Conservation (phyloP, 1,140 invertebrate genomes). For the Ceratina australensis region DNA sequence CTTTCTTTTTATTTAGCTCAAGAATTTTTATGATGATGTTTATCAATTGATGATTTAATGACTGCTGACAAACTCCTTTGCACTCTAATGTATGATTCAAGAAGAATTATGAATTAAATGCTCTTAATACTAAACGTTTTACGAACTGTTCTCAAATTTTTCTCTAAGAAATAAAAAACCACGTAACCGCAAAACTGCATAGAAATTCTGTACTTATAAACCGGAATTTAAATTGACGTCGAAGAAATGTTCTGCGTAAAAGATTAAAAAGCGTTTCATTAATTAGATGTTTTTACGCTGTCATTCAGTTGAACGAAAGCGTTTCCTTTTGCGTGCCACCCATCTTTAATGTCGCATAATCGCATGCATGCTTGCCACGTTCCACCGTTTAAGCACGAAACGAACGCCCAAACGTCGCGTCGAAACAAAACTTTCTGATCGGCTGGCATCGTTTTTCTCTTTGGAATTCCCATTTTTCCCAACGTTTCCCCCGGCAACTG, state of each 20-base stretch:
- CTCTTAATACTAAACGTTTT: no score
- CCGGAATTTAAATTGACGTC: neutral
- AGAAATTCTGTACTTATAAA: no score
- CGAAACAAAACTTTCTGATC: conserved; percentile 43
- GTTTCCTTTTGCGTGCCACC: neutral
- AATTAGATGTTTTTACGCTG: neutral
- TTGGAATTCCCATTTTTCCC: conserved; percentile 58
- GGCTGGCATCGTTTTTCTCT: conserved; percentile 62
- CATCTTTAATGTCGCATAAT: neutral
- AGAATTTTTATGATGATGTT: no score
- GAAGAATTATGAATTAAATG: no score
- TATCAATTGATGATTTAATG: no score
- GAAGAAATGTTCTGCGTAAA: no score
- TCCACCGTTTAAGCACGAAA: neutral
- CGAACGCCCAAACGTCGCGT: conserved; percentile 17
- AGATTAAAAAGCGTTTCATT: no score
- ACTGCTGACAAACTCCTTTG: no score
- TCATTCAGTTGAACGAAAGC: neutral
- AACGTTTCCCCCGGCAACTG: neutral
- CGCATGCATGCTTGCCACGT: neutral
- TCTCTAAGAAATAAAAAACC: neutral
- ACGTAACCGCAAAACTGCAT: no score
- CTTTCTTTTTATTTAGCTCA: no score
- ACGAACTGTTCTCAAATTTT: no score
- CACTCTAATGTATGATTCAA: no score